Conservation (phyloP, 2,797 vertebrate genomes). For the Myiotriccus ornatus region DNA sequence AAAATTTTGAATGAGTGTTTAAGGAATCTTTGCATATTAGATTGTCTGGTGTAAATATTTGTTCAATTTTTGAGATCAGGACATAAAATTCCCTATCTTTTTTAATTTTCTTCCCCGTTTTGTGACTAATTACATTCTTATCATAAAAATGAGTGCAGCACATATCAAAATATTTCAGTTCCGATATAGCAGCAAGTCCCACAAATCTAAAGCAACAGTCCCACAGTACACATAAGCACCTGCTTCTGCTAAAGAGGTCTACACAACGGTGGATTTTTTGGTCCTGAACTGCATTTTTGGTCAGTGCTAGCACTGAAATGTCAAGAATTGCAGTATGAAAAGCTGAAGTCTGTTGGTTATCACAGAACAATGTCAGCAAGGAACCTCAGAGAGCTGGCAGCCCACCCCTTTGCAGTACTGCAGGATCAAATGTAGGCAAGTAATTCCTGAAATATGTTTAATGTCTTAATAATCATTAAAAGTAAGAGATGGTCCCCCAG, state of each 20-base stretch:
- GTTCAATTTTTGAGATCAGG: background rate
- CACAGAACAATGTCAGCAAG: background rate
- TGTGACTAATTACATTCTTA: background rate
- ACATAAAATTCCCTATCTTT: background rate
- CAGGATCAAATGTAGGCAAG: background rate
- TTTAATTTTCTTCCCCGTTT: background rate
- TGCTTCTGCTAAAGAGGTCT: background rate
- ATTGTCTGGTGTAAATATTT: slow-evolving; percentile 1
- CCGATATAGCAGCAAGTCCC: background rate
- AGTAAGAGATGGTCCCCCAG: background rate
- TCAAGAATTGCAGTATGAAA: background rate
- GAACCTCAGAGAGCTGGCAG: background rate
- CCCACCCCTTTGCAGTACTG: background rate
- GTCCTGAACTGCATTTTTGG: background rate
- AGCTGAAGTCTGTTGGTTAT: background rate
- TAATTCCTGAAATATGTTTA: background rate
- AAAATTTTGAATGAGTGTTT: background rate
- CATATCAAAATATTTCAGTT: background rate
- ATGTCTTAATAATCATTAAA: background rate
- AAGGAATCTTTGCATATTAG: background rate
- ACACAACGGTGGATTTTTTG: background rate
- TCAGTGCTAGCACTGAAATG: background rate
- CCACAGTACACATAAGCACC: background rate
- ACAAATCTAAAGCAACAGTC: background rate
- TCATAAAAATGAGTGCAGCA: background rate